These are phyloP conservation scores for Malacoraja senta DNA, from an alignment of 2,797 vertebrate species.

Conservation along the genomic window DNA sequence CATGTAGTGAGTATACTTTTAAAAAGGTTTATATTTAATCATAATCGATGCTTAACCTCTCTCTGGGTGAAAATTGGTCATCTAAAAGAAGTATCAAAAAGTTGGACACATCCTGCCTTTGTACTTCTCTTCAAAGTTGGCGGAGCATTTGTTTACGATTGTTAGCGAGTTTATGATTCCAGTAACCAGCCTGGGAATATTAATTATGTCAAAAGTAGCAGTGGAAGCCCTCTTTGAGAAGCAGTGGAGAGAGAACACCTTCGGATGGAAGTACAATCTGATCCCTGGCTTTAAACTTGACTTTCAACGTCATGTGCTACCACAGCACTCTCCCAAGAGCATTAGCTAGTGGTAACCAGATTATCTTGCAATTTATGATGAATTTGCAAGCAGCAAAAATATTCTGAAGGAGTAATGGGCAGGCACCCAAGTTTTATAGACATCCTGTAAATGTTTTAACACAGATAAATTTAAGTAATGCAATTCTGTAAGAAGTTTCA, in stretches of 20 bases:
- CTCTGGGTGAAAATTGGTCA: not conserved
- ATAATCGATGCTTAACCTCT: not conserved
- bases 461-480: not conserved
- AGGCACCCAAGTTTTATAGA: not conserved
- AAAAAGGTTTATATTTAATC: not conserved
- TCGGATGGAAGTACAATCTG: not conserved
- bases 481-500: not conserved
- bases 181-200: too few relatives aligned
- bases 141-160: too few relatives aligned
- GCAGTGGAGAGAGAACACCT: not conserved
- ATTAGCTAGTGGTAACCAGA: constrained; percentile 2
- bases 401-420: constrained; percentile 27
- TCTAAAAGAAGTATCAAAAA: not conserved
- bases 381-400: constrained; percentile 9
- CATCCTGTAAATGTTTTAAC: constrained; percentile 22
- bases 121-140: too few relatives aligned
- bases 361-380: constrained; percentile 26
- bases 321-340: not conserved
- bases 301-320: not conserved
- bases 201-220: not conserved
- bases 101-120: not conserved
- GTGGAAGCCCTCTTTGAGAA: not conserved
- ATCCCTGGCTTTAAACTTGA: constrained; percentile 1
- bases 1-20: not conserved
- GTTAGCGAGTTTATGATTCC: not conserved